Base-by-base conservation (phyloP, 2,888 invertebrate genomes). In the Gastracanthus pulcherrimus region DNA sequence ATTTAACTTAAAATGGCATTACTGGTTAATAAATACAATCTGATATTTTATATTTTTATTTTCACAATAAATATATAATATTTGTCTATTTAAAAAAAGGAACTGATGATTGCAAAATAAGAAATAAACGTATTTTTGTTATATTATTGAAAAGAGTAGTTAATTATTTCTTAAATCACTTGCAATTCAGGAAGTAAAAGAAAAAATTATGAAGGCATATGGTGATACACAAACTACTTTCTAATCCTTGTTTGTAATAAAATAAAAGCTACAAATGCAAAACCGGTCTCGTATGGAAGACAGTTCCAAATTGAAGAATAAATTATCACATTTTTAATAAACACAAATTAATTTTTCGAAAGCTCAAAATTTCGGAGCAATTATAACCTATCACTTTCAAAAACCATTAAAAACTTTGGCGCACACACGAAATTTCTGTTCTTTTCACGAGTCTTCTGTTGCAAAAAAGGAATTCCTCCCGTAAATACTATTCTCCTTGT, bases 161-260 rank as follows among this genome's bases (percentile, higher is more conserved):
- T n/a, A n/a, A 29, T 2, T 34, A n/a, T 11, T 34, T 34, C 19
- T 7, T 19, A 31, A 3, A 31, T 13, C 3, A 9, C 23, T 26
- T 58, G 29, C 13, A 45, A n/a, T 26, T 9, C 13, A 58, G 5
- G 5, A 19, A 62, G 23, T 38, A 23, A 7, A 45, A 5, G 7
- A 74, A 62, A 11, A 62, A 23, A 38, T 13, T 36, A 26, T 48
- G 66, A 64, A 66, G 66, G 66, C 75, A 75, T 75, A 75, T 75
- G 75, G 75, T 51, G n/a, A 55, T 7, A 19, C 23, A 6, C 6
- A 31, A 62, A 19, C n/a, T 11, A 58, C 34, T 48, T 48, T 74
- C n/a, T 64, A 64, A 41, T 58, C 19, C 26, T 11, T 9, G 19
- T 41, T 55, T 55, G 16, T 19, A 38, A 41, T 23, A 70, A 36